Evolutionary conservation across 2,888 invertebrate genomes (phyloP), one percentile per base, ranked within the genome.

Genomic region (Sepioteuthis lessoniana): DNA sequence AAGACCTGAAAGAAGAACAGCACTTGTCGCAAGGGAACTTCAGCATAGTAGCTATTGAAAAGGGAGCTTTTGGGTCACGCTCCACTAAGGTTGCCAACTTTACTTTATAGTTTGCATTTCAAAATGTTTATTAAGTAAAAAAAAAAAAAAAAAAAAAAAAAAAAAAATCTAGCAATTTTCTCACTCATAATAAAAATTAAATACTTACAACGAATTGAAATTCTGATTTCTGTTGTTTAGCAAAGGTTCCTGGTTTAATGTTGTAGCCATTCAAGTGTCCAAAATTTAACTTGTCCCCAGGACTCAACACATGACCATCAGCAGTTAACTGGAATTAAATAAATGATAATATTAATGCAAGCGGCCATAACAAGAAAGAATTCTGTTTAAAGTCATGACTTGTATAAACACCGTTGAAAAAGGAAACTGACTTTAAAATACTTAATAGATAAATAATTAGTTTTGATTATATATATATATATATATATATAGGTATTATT

Each of bases 241-340:
- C 96, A 55, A 95, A 95, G 90, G 95, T 95, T 10, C 97, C 97
- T 31, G 97, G 96, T 91, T 96, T 96, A 55, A 97, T 96, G 93
- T 97, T 97, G 93, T 96, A 97, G 25, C 97, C 97, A 95, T 97
- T 97, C 37, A 97, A 96, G 95, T 97, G 97, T 21, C 97, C 97
- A 95, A 97, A 97, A n/a, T 97, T 97, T 93, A 97, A 96, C 76
- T 96, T 96, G 94, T 97, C 97, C 16, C 97, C 97, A 92, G 96
- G 96, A 46, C 96, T 95, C 90, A 97, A 95, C 28, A 95, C 93
- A 93, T 95, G 95, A 1, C 50, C 50, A n/a, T 50, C 60, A 38
- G 76, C 76, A 13, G n/a, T 76, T 13, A 76, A 76, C 76, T 76
- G 10, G n/a, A 35, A 76, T 16, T 35, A 35, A 76, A n/a, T 13